phyloP scores from a whole-genome alignment of 2,888 invertebrate species.

The Camponotus fellah region DNA sequence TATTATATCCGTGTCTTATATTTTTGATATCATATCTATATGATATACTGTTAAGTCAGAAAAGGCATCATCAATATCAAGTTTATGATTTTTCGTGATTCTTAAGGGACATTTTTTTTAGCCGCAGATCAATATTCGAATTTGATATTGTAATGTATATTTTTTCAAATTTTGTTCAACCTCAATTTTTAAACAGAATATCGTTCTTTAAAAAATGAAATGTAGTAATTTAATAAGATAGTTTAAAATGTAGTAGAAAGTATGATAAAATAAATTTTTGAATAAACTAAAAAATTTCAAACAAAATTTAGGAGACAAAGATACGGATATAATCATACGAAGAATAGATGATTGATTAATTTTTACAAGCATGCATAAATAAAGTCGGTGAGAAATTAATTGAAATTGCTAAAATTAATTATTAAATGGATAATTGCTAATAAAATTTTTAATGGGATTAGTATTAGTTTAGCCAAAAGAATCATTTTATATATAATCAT shows the following conservation, averaged over 20 bases:
- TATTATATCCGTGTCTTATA: neutral
- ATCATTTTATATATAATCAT: neutral
- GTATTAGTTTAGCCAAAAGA: neutral
- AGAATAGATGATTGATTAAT: neutral
- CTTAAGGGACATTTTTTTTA: neutral
- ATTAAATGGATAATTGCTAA: constrained; percentile 6
- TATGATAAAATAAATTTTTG: neutral
- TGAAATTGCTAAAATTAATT: neutral
- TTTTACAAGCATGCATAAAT: neutral
- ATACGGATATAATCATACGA: neutral
- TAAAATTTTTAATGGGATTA: neutral
- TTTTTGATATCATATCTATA: neutral
- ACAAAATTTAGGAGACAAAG: neutral
- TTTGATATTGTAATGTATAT: neutral
- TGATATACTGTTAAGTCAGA: constrained; percentile 28
- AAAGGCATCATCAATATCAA: constrained; percentile 46
- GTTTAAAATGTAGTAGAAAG: neutral
- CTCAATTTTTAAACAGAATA: constrained; percentile 3
- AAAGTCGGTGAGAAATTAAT: neutral
- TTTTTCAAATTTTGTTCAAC: neutral
- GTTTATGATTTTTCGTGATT: constrained; percentile 38
- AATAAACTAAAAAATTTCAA: neutral
- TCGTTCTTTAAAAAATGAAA: neutral
- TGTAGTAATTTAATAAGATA: neutral
- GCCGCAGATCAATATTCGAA: neutral